Conservation (phyloP, 23 tunicate species). For the Oikopleura albicans region DNA sequence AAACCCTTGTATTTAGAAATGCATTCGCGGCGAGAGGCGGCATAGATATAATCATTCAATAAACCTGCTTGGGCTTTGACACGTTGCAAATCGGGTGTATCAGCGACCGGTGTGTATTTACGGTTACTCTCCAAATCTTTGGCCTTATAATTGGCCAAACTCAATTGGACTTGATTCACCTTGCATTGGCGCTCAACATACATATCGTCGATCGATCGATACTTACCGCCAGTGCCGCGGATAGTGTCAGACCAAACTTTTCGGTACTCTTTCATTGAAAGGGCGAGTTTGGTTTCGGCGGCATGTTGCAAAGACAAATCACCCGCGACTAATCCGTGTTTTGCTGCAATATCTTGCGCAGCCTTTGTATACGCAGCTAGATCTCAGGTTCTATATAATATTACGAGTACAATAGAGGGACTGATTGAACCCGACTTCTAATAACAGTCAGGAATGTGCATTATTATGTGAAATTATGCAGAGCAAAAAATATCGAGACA, state of each 20-base stretch:
- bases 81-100: neutral
- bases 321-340: slow-evolving; percentile 8
- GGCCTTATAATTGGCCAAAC: neutral
- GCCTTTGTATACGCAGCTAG: slow-evolving; percentile 5
- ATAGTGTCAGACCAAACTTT: neutral
- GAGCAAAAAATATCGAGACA: too few relatives aligned
- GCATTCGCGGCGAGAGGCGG: slow-evolving; percentile 20
- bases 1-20: slow-evolving; percentile 63
- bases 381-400: too few relatives aligned
- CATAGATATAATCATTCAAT: neutral
- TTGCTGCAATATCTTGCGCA: neutral
- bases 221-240: neutral
- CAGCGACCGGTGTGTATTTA: neutral
- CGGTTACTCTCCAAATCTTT: neutral
- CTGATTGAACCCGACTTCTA: too few relatives aligned
- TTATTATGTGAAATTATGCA: too few relatives aligned
- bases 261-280: neutral
- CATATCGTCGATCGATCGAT: neutral
- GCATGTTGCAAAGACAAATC: neutral
- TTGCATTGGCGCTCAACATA: neutral
- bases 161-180: neutral
- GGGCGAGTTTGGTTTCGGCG: neutral
- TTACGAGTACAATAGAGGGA: too few relatives aligned
- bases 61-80: slow-evolving; percentile 16
- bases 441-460: too few relatives aligned